These are phyloP conservation scores for Ptychoptera albimana DNA, from an alignment of 2,888 invertebrate genomes.

Conservation along the genomic window DNA sequence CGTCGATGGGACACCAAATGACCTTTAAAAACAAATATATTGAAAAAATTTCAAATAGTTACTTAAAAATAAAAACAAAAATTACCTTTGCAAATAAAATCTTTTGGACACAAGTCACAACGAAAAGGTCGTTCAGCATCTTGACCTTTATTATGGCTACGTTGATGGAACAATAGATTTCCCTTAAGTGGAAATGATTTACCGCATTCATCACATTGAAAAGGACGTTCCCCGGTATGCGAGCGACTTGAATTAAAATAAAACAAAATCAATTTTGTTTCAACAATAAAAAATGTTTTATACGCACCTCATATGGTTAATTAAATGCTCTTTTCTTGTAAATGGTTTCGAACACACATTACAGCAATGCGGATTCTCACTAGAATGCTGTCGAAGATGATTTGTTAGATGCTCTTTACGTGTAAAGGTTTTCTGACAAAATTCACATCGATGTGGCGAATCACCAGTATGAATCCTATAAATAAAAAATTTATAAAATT, in stretches of 20 bases:
- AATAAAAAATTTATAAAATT: neutral
- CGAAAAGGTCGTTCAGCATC: conserved; percentile 51
- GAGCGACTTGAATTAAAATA: conserved; percentile 18
- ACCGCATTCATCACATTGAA: conserved; percentile 70
- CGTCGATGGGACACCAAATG: conserved; percentile 69
- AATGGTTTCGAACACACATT: conserved; percentile 73
- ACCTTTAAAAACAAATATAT: conserved; percentile 22
- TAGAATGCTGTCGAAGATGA: conserved; percentile 75
- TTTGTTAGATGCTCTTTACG: conserved; percentile 73
- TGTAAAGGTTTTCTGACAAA: conserved; percentile 74
- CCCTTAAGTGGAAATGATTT: conserved; percentile 75
- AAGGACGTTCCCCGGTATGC: conserved; percentile 66
- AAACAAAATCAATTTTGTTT: neutral
- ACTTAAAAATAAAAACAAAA: neutral
- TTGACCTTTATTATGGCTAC: conserved; percentile 65
- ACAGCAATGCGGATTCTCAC: conserved; percentile 75
- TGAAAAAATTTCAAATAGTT: neutral
- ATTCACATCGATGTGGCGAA: conserved; percentile 71
- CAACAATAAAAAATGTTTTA: neutral
- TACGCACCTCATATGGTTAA: conserved; percentile 52
- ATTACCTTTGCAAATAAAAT: conserved; percentile 71
- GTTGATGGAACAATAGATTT: conserved; percentile 70
- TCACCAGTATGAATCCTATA: conserved; percentile 44
- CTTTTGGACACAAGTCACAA: conserved; percentile 72
- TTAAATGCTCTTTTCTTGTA: conserved; percentile 73